phyloP scores from a whole-genome alignment of 2,888 invertebrate genomes.

The Ganaspis brasiliensis region DNA sequence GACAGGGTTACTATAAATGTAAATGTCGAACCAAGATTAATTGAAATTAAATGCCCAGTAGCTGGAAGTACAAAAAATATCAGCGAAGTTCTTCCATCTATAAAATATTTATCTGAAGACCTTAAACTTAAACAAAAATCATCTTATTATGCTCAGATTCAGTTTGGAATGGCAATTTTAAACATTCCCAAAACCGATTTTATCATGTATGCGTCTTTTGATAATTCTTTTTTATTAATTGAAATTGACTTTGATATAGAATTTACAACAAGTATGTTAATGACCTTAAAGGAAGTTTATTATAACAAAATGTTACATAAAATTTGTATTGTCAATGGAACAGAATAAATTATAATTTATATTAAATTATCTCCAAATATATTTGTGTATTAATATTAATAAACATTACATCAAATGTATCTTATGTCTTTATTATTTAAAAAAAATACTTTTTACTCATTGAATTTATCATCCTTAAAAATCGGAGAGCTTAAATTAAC shows the following conservation, averaged over 20 bases:
- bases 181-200: too few relatives aligned
- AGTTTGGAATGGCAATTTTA: conserved; percentile 46
- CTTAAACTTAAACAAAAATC: conserved; percentile 40
- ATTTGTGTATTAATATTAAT: neutral
- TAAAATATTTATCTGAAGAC: conserved; percentile 14
- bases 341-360: neutral
- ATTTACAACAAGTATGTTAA: too few relatives aligned
- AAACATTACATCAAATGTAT: too few relatives aligned
- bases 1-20: neutral
- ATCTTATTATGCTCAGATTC: conserved; percentile 49
- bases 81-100: neutral
- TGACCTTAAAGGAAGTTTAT: neutral
- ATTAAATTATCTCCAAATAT: neutral
- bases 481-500: conserved; percentile 43
- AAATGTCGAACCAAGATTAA: neutral
- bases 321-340: neutral
- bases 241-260: too few relatives aligned
- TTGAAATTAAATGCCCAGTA: conserved; percentile 26
- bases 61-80: conserved; percentile 1
- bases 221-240: too few relatives aligned
- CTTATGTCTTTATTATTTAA: neutral
- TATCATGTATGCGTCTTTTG: too few relatives aligned
- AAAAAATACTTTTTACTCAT: conserved; percentile 33
- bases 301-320: conserved; percentile 15
- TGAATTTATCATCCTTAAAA: conserved; percentile 44